Percentiles rank a stretch among this genome's conserved stretches.
Evolutionary conservation across 37 sponge, comb jelly and placozoan genomes (phyloP).

Genomic region (Haliclona indistincta): DNA sequence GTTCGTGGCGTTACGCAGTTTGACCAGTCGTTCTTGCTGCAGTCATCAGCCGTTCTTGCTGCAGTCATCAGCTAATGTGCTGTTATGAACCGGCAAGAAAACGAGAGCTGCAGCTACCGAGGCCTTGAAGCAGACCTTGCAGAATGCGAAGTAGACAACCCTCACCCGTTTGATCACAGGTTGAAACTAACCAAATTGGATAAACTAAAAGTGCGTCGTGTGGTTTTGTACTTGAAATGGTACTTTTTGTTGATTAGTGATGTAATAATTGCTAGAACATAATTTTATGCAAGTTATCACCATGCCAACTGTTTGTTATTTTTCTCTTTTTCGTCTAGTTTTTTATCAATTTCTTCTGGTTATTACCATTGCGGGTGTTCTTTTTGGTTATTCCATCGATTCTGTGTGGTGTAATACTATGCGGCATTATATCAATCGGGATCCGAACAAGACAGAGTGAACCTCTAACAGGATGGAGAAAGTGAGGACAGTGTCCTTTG

Average conservation of each 20-base stretch:
- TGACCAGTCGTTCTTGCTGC: too few relatives aligned
- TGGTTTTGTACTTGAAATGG: too few relatives aligned
- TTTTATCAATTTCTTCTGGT: not conserved
- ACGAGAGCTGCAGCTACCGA: too few relatives aligned
- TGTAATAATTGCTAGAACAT: not conserved
- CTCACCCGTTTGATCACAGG: not conserved
- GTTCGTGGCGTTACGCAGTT: too few relatives aligned
- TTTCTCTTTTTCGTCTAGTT: not conserved
- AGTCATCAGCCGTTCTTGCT: too few relatives aligned
- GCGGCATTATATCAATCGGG: not conserved
- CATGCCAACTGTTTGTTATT: not conserved
- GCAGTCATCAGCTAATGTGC: too few relatives aligned
- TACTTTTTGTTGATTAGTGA: not conserved
- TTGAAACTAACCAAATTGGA: not conserved
- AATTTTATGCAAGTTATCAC: not conserved
- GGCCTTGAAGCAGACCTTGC: too few relatives aligned
- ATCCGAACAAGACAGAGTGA: not conserved
- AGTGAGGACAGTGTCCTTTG: conserved; percentile 1
- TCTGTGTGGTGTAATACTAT: not conserved
- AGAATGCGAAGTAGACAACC: too few relatives aligned
- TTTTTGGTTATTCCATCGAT: not conserved
- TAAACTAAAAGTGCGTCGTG: not conserved
- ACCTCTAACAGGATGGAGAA: conserved; percentile 11
- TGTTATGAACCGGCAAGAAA: too few relatives aligned
- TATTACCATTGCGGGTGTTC: conserved; percentile 5